phyloP scores from a whole-genome alignment of 2,888 invertebrate species.

The Caenorhabditis sp. region DNA sequence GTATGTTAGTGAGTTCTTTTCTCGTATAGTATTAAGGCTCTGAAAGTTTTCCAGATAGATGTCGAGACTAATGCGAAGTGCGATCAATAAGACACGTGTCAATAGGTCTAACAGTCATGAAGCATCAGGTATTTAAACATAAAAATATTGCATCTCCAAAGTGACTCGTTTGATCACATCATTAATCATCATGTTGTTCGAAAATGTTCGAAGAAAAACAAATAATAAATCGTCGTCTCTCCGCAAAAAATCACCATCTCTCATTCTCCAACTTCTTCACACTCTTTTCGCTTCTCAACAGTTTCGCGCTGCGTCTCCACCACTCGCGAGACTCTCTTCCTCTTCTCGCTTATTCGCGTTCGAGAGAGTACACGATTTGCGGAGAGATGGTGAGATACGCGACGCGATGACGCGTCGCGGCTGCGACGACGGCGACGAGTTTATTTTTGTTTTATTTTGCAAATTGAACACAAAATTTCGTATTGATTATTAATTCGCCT shows the following conservation, averaged over 20 bases:
- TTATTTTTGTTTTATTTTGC: not conserved
- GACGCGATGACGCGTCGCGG: slow-evolving; percentile 49
- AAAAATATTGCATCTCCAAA: no score
- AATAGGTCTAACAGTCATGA: no score
- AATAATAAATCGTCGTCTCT: no score
- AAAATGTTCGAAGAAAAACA: no score
- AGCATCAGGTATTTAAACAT: no score
- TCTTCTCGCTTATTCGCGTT: not conserved
- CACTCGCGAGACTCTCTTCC: not conserved
- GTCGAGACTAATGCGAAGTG: no score
- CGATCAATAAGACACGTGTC: no score
- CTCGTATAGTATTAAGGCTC: no score
- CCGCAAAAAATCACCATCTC: not conserved
- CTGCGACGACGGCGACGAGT: not conserved
- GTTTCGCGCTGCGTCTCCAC: not conserved
- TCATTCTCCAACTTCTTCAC: not conserved
- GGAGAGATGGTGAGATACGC: slow-evolving; percentile 3
- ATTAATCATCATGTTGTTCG: no score
- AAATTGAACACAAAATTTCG: not conserved
- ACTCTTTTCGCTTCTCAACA: not conserved
- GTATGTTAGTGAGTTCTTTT: no score
- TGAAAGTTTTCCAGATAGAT: no score
- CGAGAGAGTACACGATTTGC: not conserved
- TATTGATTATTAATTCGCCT: not conserved
- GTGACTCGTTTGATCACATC: no score